phyloP scores from a whole-genome alignment of 1,140 invertebrate genomes.

The Drosophila hydei region DNA sequence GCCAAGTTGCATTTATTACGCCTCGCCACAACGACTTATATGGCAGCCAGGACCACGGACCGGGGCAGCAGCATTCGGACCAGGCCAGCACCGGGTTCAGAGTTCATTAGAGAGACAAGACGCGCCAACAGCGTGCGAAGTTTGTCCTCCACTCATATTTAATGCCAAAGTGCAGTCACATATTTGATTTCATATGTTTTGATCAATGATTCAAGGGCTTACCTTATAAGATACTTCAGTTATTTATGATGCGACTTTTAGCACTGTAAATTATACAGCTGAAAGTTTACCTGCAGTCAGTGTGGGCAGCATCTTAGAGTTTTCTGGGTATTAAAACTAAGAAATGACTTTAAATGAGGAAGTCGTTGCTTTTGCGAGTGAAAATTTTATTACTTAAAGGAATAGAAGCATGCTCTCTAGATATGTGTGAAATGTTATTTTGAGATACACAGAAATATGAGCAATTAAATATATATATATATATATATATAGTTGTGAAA shows the following conservation, averaged over 20 bases:
- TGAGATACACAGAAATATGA: neutral
- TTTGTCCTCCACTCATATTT: slow-evolving; percentile 21
- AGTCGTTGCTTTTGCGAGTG: no score
- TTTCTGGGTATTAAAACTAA: neutral
- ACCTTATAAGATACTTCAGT: slow-evolving; percentile 9
- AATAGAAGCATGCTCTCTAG: no score
- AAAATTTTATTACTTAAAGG: no score
- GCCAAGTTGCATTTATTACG: slow-evolving; percentile 50
- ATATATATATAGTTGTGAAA: no score
- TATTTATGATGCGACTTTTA: slow-evolving; percentile 25
- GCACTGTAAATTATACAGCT: slow-evolving; percentile 2
- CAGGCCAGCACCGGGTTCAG: slow-evolving; percentile 14
- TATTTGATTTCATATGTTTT: slow-evolving; percentile 44
- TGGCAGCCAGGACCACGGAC: slow-evolving; percentile 10
- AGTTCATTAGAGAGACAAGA: slow-evolving; percentile 38
- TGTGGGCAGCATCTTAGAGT: no score
- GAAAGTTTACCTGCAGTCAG: neutral
- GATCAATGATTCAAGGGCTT: slow-evolving; percentile 34
- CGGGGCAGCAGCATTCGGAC: neutral
- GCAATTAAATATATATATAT: neutral
- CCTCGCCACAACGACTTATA: slow-evolving; percentile 37
- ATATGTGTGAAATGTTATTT: no score
- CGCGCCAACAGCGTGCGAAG: slow-evolving; percentile 17
- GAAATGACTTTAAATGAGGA: neutral
- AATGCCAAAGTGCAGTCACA: slow-evolving; percentile 43